Base-by-base conservation (phyloP, 2,797 vertebrate genomes). In the Cygnus olor region DNA sequence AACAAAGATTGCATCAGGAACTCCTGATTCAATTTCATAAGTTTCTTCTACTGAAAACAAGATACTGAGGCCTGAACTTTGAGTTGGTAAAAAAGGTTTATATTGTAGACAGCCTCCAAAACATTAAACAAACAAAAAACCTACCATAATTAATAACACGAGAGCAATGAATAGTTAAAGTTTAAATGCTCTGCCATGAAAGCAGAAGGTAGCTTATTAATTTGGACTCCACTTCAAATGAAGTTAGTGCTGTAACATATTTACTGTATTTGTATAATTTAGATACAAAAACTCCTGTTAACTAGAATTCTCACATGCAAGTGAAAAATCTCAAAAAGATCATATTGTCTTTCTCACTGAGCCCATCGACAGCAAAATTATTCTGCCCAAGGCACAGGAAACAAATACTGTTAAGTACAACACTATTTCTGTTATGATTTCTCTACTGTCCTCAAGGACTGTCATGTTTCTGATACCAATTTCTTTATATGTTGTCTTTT, bases 371-470 rank as follows among this genome's bases (percentile, higher is more conserved):
- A 93, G 58, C 56, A 96, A 97, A 97, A 97, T 97, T 97, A 96
- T 95, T 97, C 95, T 86, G 92, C 96, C 83, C 47, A 72, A 91
- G 96, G 96, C 94, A 89, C 20, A 93, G 78, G 73, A 97, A 96
- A 96, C 74, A 97, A 97, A 96, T 96, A 97, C 89, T 90, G 53
- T 95, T 88, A 94, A 95, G n/a, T 96, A 94, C 79, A 94, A 94
- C 40, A 53, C 40, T 80, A 38, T 85, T 95, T 72, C n/a, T 95
- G 72, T 84, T 97, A 76, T 36, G 42, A 95, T 95, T 40, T 93
- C 82, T 94, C 70, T 88, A 36, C 53, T 93, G 36, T 96, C 88
- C 90, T 97, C 91, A 95, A 97, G 93, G 95, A 95, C 92, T 94
- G 65, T 95, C 90, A 93, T 94, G 85, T 93, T 97, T 97, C 95